Evolutionary conservation across 2,113 vertebrate genomes (phyloP), one percentile per base, ranked within the genome.

Genomic region (Colossoma macropomum): DNA sequence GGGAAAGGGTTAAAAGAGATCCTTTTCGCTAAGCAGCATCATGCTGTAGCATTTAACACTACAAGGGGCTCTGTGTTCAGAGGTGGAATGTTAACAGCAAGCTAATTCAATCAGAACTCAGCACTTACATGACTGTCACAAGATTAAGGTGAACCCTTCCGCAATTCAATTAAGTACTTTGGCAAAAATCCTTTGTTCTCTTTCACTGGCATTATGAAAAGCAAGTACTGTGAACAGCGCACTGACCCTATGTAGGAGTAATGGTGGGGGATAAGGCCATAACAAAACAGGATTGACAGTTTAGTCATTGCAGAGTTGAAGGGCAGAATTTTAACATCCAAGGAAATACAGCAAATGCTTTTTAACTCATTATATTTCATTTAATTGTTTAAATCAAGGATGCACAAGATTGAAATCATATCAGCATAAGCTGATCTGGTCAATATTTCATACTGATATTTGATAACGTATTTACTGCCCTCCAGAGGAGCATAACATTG

Each of bases 121-220:
- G 88, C 83, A 83, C 88, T 90, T 81, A 81, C 59, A 90, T 86
- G 87, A 89, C 83, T 78, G 89, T 93, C 91, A 93, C 91, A 92
- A 91, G 91, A 87, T 92, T 79, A 80, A 87, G 73, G 28, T 52
- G 2, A 75, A 86, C 80, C 32, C 30, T 69, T 12, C n/a, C 6
- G 50, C 80, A 90, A 93, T 91, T 88, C 48, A 91, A 89, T 92
- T 76, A 84, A 77, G 74, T 12, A 62, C 27, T 89, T 89, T 83
- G 62, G 45, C 23, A 56, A 83, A 25, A 60, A 72, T 34, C 5
- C 28, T 86, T 87, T 84, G 68, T 89, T 83, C 54, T 50, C 17
- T 66, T 87, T 79, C 16, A 66, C 73, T 86, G 74, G 25, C 80
- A 75, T 77, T 68, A 60, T 65, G 23, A 54, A 74, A 77, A 60